Percentiles rank a stretch among this genome's conserved stretches.
These are phyloP conservation scores for Zaprionus inermis DNA, from an alignment of 1,140 invertebrate genomes.

Conservation along the genomic window DNA sequence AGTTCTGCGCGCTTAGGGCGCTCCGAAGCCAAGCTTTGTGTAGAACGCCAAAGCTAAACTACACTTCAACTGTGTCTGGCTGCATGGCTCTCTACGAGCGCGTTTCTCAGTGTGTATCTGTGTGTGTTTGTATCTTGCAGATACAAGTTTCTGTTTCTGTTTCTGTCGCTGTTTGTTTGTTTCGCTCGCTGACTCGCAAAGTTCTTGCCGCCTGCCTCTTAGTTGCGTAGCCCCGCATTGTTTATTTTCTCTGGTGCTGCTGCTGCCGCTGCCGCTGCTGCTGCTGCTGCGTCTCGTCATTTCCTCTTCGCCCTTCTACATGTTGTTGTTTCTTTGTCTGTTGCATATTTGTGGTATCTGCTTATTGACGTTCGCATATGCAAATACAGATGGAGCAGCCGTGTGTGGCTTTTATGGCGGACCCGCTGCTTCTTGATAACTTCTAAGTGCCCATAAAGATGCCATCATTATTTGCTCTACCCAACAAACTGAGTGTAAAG, in stretches of 20 bases:
- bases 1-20: slow-evolving; percentile 55
- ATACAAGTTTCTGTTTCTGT: slow-evolving; percentile 55
- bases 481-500: background rate
- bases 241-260: slow-evolving; percentile 44
- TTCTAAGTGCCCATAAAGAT: slow-evolving; percentile 32
- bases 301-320: slow-evolving; percentile 49
- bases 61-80: slow-evolving; percentile 60
- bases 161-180: slow-evolving; percentile 77
- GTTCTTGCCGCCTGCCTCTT: slow-evolving; percentile 49
- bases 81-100: background rate
- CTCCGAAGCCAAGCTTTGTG: slow-evolving; percentile 30
- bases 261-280: too few species aligned
- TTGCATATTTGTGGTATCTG: slow-evolving; percentile 47
- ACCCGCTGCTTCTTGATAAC: slow-evolving; percentile 19
- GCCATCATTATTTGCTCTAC: slow-evolving; percentile 31
- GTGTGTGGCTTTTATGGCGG: slow-evolving; percentile 14
- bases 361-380: slow-evolving; percentile 28
- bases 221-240: slow-evolving; percentile 30
- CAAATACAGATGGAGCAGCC: slow-evolving; percentile 20
- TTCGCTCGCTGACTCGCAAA: slow-evolving; percentile 65
- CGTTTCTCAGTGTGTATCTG: slow-evolving; percentile 21
- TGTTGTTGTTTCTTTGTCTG: background rate
- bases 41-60: slow-evolving; percentile 34
- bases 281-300: slow-evolving; percentile 44
- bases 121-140: slow-evolving; percentile 44